Conservation (phyloP, 2,888 invertebrate genomes). For the Trichogramma evanescens region DNA sequence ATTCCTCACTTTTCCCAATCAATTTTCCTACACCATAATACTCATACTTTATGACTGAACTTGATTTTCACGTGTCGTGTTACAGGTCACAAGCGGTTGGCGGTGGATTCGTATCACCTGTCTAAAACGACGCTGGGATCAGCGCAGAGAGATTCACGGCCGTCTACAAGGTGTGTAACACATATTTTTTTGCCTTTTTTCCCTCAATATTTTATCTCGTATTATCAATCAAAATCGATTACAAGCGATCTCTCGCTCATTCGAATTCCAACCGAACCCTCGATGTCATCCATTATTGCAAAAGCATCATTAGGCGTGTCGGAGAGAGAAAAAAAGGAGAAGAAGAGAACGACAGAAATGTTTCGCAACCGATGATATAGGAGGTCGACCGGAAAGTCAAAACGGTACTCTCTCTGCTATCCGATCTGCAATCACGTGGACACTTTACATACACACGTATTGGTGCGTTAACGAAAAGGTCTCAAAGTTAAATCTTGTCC, state of each 20-base stretch:
- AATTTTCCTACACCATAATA: not conserved
- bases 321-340: constrained; percentile 22
- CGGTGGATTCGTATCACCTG: constrained; percentile 69
- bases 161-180: constrained; percentile 25
- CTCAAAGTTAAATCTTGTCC: constrained; percentile 22
- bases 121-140: constrained; percentile 52
- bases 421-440: not conserved
- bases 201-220: too few relatives aligned
- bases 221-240: constrained; percentile 1
- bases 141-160: constrained; percentile 28
- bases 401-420: constrained; percentile 5
- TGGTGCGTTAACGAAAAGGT: not conserved
- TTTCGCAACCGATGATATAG: constrained; percentile 20
- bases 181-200: not conserved
- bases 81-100: constrained; percentile 66
- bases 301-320: constrained; percentile 13
- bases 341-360: constrained; percentile 14
- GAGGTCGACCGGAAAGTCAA: constrained; percentile 22
- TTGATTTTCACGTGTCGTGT: constrained; percentile 37
- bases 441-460: not conserved
- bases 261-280: not conserved
- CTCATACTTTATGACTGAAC: not conserved
- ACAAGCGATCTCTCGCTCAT: not conserved
- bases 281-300: not conserved
- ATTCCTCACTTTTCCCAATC: not conserved